These are phyloP conservation scores for Buceros bicornis DNA, from an alignment of 2,797 vertebrate species.

Conservation along the genomic window DNA sequence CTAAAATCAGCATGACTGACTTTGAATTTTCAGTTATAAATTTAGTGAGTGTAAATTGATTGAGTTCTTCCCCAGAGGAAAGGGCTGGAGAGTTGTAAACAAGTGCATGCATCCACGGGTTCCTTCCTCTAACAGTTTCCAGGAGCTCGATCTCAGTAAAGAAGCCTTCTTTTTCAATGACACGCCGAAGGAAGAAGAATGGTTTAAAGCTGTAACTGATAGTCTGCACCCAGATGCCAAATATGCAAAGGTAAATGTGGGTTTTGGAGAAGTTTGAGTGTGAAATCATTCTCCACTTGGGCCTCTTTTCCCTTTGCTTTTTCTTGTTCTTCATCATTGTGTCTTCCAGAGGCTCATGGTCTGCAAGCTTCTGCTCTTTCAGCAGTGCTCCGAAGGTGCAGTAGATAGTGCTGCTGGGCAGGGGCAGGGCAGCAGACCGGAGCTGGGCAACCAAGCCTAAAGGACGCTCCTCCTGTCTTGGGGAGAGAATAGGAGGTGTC, in stretches of 20 bases:
- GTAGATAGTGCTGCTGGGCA: not conserved
- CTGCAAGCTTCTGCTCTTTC: not conserved
- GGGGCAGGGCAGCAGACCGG: not conserved
- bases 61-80: slow-evolving; percentile 10
- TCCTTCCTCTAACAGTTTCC: slow-evolving; percentile 86
- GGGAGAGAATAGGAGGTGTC: not conserved
- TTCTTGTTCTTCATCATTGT: not conserved
- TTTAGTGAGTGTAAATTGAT: not conserved
- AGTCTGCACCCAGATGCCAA: slow-evolving; percentile 91
- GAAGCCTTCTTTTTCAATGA: slow-evolving; percentile 98
- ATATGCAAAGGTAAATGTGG: slow-evolving; percentile 92
- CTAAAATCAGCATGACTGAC: not conserved
- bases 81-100: not conserved
- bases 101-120: slow-evolving; percentile 2
- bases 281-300: not conserved
- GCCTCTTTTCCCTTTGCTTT: not conserved
- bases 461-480: not conserved
- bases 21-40: slow-evolving; percentile 9
- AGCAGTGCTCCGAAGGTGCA: not conserved
- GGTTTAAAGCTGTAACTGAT: slow-evolving; percentile 92
- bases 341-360: not conserved
- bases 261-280: not conserved
- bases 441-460: not conserved
- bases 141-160: slow-evolving; percentile 98
- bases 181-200: slow-evolving; percentile 94